Conservation (phyloP, 37 sponge, comb jelly and placozoan genomes). For the Haliclona indistincta region DNA sequence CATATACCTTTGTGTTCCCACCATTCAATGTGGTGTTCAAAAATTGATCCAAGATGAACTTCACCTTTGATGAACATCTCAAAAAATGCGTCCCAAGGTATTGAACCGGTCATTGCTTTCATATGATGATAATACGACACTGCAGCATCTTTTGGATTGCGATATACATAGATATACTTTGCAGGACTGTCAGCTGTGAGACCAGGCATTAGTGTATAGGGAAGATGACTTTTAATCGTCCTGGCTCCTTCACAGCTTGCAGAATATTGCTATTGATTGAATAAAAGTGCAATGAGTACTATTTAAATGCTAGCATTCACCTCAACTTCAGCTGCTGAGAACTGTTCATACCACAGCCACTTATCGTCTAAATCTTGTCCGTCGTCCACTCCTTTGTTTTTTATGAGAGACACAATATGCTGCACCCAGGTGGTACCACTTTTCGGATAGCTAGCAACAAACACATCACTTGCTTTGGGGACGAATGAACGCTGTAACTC, state of each 20-base stretch:
- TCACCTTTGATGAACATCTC: slow-evolving; percentile 14
- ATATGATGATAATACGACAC: slow-evolving; percentile 7
- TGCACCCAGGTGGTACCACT: slow-evolving; percentile 46
- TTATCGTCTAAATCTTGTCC: background rate
- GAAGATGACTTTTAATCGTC: slow-evolving; percentile 26
- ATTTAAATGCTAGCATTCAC: slow-evolving; percentile 1
- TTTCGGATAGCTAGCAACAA: slow-evolving; percentile 38
- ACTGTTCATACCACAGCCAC: slow-evolving; percentile 4
- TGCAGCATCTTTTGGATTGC: slow-evolving; percentile 40
- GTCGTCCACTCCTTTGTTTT: slow-evolving; percentile 10
- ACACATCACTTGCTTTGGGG: slow-evolving; percentile 3
- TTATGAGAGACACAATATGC: too few relatives aligned
- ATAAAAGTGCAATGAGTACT: too few relatives aligned
- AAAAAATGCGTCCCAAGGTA: slow-evolving; percentile 27
- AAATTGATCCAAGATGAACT: slow-evolving; percentile 5
- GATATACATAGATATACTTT: slow-evolving; percentile 36
- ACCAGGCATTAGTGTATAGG: slow-evolving; percentile 19
- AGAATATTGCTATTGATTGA: too few relatives aligned
- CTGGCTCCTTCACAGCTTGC: too few relatives aligned
- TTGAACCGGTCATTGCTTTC: background rate
- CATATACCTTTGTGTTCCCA: slow-evolving; percentile 10
- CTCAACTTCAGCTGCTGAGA: background rate
- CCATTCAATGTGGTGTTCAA: slow-evolving; percentile 19
- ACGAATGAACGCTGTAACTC: background rate
- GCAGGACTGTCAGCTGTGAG: slow-evolving; percentile 12